These are phyloP conservation scores for Passer montanus DNA, from an alignment of 2,113 vertebrate species.

Conservation along the genomic window DNA sequence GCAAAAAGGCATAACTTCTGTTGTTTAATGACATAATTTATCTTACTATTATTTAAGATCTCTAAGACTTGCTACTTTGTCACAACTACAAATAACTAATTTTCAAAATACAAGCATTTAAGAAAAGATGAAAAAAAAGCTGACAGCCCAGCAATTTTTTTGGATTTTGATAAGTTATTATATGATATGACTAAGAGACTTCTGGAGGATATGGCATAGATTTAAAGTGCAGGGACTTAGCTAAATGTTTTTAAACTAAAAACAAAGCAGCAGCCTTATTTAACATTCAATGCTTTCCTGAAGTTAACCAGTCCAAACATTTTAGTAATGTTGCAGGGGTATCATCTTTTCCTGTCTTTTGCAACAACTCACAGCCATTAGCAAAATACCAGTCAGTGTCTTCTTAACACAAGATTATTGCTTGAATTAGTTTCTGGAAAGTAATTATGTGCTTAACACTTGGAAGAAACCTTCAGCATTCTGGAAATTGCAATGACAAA, in stretches of 20 bases:
- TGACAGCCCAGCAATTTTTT: not conserved
- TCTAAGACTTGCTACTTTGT: not conserved
- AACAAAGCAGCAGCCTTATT: constrained; percentile 23
- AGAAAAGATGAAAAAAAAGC: not conserved
- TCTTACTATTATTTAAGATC: not conserved
- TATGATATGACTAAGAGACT: constrained; percentile 32
- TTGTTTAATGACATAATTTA: not conserved
- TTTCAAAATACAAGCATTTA: not conserved
- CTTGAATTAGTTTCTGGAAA: constrained; percentile 54
- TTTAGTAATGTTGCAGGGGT: constrained; percentile 5
- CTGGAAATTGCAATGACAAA: not conserved
- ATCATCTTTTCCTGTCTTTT: constrained; percentile 17
- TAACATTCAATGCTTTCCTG: not conserved
- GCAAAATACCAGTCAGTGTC: constrained; percentile 27
- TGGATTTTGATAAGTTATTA: constrained; percentile 18
- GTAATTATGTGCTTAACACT: constrained; percentile 52
- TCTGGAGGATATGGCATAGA: not conserved
- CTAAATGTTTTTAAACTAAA: constrained; percentile 50
- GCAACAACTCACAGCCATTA: constrained; percentile 43
- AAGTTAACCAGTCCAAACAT: not conserved
- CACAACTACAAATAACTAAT: not conserved
- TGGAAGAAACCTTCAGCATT: constrained; percentile 42
- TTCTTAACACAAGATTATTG: constrained; percentile 65
- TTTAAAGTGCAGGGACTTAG: constrained; percentile 26
- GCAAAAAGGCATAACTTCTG: not conserved